Base-by-base conservation (phyloP, 2,888 invertebrate species). In the Melikaiella ostensackeni region DNA sequence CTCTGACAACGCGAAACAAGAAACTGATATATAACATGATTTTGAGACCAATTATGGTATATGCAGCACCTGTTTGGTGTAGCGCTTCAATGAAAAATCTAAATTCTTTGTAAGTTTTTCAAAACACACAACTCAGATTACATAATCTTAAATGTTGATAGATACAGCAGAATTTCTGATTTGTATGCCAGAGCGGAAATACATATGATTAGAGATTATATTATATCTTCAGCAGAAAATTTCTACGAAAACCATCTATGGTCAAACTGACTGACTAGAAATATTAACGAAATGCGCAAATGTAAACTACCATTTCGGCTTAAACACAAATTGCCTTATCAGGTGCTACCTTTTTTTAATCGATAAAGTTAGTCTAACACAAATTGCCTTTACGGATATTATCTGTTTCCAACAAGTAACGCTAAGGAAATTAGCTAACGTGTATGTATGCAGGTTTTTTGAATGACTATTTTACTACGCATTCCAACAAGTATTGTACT, bases 11-110 rank as follows among this genome's bases (percentile, higher is more conserved):
- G 82, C 87, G 13, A 87, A n/a, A n/a, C n/a, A n/a, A n/a, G n/a
- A n/a, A n/a, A n/a, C n/a, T n/a, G n/a, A n/a, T n/a, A n/a, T n/a
- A 87, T 24, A 78, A 75, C 64, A 79, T 79, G 63, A 81, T 75
- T 46, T 66, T 84, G 7, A 75, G 83, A 64, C 81, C 82, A 1
- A 79, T 81, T 5, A 73, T 84, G 42, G 75, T 79, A 13, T 85
- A 86, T 62, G 84, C 83, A 2, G 82, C 83, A 19, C 85, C 85
- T 30, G 82, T 81, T 9, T 83, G 82, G 82, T 82, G 82, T 62
- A 76, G 77, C 24, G 75, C 83, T 2, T 59, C 80, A 7, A 59
- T 24, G 19, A 77, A 79, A 6, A 79, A 78, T n/a, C 24, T 81
- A 2, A 74, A 62, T 27, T 27, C 30, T 7, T 66, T 84, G 11